Conservation (phyloP, 2,888 invertebrate genomes). For the Xanthia togata region DNA sequence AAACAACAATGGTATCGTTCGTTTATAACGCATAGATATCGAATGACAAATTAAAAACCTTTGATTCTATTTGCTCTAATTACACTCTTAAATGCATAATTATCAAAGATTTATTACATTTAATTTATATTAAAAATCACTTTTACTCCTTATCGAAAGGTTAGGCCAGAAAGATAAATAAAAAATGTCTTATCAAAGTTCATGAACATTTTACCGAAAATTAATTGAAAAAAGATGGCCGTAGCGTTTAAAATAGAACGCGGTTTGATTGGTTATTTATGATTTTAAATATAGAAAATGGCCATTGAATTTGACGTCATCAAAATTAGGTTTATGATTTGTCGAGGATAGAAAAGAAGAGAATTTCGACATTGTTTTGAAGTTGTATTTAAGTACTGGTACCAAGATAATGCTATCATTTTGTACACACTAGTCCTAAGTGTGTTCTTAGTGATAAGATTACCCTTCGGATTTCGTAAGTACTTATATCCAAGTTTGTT, state of each 20-base stretch:
- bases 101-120: slow-evolving; percentile 20
- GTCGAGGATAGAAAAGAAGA: background rate
- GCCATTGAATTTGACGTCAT: slow-evolving; percentile 4
- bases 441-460: slow-evolving; percentile 40
- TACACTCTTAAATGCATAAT: slow-evolving; percentile 17
- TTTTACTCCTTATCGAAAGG: slow-evolving; percentile 16
- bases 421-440: slow-evolving; percentile 28
- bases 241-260: slow-evolving; percentile 34
- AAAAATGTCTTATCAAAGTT: slow-evolving; percentile 20
- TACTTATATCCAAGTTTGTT: slow-evolving; percentile 39
- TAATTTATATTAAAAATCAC: slow-evolving; percentile 38
- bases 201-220: slow-evolving; percentile 6
- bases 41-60: slow-evolving; percentile 26
- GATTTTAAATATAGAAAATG: slow-evolving; percentile 26
- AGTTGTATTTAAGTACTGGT: slow-evolving; percentile 3
- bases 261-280: slow-evolving; percentile 19
- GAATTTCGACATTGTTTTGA: background rate
- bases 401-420: slow-evolving; percentile 49
- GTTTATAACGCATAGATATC: slow-evolving; percentile 15
- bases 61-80: slow-evolving; percentile 23
- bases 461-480: slow-evolving; percentile 46
- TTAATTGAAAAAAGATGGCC: slow-evolving; percentile 31
- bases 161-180: slow-evolving; percentile 30
- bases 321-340: slow-evolving; percentile 15
- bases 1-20: slow-evolving; percentile 18